Conservation (phyloP, 2,113 vertebrate species). For the Naja naja region DNA sequence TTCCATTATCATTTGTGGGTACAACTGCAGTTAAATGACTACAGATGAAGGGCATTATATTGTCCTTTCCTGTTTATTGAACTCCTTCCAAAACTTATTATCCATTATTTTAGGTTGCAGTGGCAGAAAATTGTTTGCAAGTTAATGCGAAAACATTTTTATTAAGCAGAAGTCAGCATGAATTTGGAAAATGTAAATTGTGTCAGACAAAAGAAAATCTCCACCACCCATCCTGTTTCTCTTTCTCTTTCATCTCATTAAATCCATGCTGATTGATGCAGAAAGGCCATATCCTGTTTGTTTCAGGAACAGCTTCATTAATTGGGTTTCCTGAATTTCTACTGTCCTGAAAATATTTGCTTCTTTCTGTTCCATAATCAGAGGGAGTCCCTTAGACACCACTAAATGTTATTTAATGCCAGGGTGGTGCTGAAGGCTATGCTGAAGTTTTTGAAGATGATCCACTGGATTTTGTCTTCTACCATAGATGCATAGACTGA, state of each 20-base stretch:
- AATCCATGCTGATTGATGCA: constrained; percentile 67
- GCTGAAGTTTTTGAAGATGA: not conserved
- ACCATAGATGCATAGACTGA: not conserved
- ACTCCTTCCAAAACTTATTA: not conserved
- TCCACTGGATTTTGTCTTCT: not conserved
- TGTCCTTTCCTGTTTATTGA: not conserved
- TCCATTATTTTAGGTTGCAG: constrained; percentile 8
- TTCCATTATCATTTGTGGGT: not conserved
- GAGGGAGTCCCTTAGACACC: not conserved
- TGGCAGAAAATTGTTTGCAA: constrained; percentile 39
- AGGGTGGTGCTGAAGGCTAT: not conserved
- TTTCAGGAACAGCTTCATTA: constrained; percentile 48
- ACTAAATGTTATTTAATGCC: not conserved
- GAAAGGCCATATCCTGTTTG: constrained; percentile 49
- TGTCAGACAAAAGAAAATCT: constrained; percentile 64
- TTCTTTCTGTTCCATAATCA: not conserved
- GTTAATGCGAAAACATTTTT: constrained; percentile 50
- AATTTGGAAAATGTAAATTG: constrained; percentile 61
- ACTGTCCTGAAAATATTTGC: not conserved
- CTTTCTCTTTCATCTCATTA: constrained; percentile 47
- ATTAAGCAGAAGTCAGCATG: constrained; percentile 50
- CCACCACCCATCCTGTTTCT: not conserved
- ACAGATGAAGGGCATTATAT: constrained; percentile 11
- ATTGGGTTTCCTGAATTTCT: not conserved
- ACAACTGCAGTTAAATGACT: constrained; percentile 12